Conservation (phyloP, 2,797 vertebrate species). For the Jordanella pulchra region DNA sequence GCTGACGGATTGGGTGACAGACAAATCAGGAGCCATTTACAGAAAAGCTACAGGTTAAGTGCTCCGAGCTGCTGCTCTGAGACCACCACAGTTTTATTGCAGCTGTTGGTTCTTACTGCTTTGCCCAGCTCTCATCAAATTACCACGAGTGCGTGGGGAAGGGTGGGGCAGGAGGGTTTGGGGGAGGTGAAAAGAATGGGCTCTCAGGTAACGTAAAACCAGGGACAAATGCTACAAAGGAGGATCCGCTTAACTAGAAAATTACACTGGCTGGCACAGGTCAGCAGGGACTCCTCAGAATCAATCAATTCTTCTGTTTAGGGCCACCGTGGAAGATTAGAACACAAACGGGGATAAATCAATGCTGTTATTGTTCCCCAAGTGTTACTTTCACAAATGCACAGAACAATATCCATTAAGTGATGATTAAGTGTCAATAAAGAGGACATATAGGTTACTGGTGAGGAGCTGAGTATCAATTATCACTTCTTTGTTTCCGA, state of each 20-base stretch:
- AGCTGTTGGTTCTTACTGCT: conserved; percentile 81
- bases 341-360: conserved; percentile 87
- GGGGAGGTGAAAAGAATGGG: conserved; percentile 67
- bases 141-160: conserved; percentile 61
- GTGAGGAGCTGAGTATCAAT: conserved; percentile 17
- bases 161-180: neutral
- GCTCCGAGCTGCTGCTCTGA: conserved; percentile 79
- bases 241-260: conserved; percentile 83
- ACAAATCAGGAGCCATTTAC: conserved; percentile 93
- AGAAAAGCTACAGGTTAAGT: conserved; percentile 95
- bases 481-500: conserved; percentile 18
- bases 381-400: conserved; percentile 84
- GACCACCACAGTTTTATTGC: conserved; percentile 77
- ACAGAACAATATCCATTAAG: conserved; percentile 79
- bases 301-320: conserved; percentile 82
- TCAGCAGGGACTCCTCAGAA: conserved; percentile 79
- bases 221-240: conserved; percentile 86
- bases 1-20: conserved; percentile 97
- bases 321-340: conserved; percentile 76
- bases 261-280: conserved; percentile 76
- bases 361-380: conserved; percentile 86
- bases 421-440: conserved; percentile 83
- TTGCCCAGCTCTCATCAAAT: conserved; percentile 77
- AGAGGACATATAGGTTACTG: conserved; percentile 82
- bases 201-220: conserved; percentile 83